Conservation (phyloP, 23 tunicate species). For the Diplosoma virens region DNA sequence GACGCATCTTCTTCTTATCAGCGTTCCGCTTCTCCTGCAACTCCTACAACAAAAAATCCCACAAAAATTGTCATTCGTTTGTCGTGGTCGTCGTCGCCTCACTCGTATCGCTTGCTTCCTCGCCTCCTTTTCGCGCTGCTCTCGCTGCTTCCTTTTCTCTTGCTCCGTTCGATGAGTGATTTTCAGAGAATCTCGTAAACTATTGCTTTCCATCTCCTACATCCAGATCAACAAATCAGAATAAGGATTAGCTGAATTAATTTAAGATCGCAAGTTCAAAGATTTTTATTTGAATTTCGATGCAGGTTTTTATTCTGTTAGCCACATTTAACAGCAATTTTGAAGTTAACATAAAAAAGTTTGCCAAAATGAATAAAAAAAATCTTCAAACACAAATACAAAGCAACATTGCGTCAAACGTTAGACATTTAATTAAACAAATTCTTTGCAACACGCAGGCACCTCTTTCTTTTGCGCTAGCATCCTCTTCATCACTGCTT, state of each 20-base stretch:
- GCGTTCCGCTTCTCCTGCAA: conserved; percentile 54
- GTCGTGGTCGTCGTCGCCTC: background rate
- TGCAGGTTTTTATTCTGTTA: too few relatives aligned
- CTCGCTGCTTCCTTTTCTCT: conserved; percentile 60
- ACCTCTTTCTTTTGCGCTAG: conserved; percentile 56
- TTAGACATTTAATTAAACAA: too few relatives aligned
- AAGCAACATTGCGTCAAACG: too few relatives aligned
- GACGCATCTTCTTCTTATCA: conserved; percentile 27
- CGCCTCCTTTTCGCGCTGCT: conserved; percentile 61
- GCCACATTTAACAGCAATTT: too few relatives aligned
- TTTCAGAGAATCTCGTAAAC: conserved; percentile 33
- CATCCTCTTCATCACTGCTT: conserved; percentile 67
- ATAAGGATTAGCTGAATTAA: background rate
- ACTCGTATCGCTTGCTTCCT: conserved; percentile 66
- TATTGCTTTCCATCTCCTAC: conserved; percentile 48
- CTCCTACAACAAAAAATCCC: conserved; percentile 27
- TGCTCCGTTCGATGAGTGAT: conserved; percentile 56
- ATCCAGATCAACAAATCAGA: background rate
- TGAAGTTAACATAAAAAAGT: background rate
- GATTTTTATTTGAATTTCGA: too few relatives aligned
- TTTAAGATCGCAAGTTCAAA: too few relatives aligned
- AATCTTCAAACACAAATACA: background rate
- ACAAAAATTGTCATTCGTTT: background rate
- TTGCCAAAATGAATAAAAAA: background rate
- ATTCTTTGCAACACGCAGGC: too few relatives aligned